Evolutionary conservation across 2,797 vertebrate species (phyloP), one percentile per base, ranked within the genome.

Genomic region (Meriones psammophilus): DNA sequence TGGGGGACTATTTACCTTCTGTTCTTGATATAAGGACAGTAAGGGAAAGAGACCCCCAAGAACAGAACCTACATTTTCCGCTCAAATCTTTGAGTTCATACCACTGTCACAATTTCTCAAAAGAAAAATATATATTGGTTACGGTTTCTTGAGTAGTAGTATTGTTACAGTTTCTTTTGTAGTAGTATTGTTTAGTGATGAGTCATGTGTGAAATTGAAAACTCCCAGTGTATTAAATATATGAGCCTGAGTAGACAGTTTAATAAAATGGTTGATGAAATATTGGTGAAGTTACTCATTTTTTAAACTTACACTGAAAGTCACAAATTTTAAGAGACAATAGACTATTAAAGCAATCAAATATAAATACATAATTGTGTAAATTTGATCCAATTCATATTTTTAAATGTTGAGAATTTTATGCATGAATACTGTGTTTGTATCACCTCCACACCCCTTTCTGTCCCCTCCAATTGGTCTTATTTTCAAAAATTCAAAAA

Each of bases 181-280:
- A 79, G 89, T 77, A 83, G 39, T 62, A 76, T 84, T 66, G 4
- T 78, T 92, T 77, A 77, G 60, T 90, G 85, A 58, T 89, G 73
- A 90, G 36, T 94, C 69, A 71, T 74, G 74, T 95, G 89, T 81
- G 88, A 92, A 92, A 84, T 94, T 54, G 39, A 88, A 79, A 89
- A 56, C 88, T 86, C 54, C 50, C 86, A 30, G 46, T n/a, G 2
- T 42, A 66, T 86, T 91, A 50, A 91, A 73, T 64, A 30, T 66
- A 18, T 36, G 22, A 87, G 28, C 71, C 30, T 66, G 24, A 68
- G 54, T 17, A 80, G 17, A 69, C 12, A 14, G 20, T 73, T 68
- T 36, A 54, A 2, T 18, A 46, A 79, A 73, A 62, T 76, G 42
- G 68, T 9, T 69, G 79, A 91, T 50, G 85, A 88, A 92, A 42